Conservation (phyloP, 2,113 vertebrate genomes). For the Gymnorhina tibicen region DNA sequence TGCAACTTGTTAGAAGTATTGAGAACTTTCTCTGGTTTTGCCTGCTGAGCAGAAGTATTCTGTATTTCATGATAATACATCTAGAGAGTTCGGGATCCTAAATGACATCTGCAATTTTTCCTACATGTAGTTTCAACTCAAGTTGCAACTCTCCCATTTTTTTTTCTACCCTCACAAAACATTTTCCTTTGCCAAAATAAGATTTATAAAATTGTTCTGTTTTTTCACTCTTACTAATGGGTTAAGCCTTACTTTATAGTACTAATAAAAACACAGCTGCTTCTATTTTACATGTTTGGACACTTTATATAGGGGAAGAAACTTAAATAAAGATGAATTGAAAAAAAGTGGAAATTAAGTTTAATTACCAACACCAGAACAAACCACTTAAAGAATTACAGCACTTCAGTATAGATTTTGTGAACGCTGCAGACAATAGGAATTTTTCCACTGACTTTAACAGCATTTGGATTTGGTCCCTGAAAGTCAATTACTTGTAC, state of each 20-base stretch:
- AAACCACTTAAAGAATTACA: conserved; percentile 32
- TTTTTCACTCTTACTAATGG: background rate
- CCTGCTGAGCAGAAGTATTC: background rate
- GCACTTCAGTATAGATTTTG: background rate
- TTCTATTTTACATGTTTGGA: conserved; percentile 4
- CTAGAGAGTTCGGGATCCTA: background rate
- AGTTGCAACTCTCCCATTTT: background rate
- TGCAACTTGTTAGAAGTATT: background rate
- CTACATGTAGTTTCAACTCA: background rate
- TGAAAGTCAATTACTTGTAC: background rate
- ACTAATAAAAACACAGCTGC: conserved; percentile 48
- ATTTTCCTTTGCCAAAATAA: background rate
- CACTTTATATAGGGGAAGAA: background rate
- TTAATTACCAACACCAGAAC: conserved; percentile 20
- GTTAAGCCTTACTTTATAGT: conserved; percentile 6
- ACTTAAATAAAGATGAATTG: conserved; percentile 54
- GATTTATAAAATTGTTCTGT: background rate
- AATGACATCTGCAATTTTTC: background rate
- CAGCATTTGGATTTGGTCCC: background rate
- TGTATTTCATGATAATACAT: background rate
- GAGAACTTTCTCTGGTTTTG: background rate
- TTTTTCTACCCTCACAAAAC: background rate
- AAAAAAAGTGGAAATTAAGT: conserved; percentile 23
- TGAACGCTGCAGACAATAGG: background rate
- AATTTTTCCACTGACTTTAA: conserved; percentile 1